A percentile compares a stretch with the other conserved stretches of the same genome.
These are phyloP conservation scores for Neosilurus hyrtlii DNA, from an alignment of 2,797 vertebrate species.

Conservation along the genomic window DNA sequence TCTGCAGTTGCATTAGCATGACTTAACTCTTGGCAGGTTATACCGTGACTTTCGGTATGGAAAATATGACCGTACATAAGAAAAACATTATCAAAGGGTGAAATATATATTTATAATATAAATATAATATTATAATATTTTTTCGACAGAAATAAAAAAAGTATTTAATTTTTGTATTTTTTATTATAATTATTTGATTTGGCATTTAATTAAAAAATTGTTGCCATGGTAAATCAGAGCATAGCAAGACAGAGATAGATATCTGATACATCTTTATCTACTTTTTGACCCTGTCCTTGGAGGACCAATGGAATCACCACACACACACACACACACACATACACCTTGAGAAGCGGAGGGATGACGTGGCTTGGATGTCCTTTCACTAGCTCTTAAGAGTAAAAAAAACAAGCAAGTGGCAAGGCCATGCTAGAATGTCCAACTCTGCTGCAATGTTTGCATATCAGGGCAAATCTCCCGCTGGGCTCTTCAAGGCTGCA, in stretches of 20 bases:
- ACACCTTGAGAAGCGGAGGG: constrained; percentile 32
- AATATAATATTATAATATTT: too few relatives aligned
- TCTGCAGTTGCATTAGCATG: background rate
- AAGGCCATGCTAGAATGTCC: constrained; percentile 31
- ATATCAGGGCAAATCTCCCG: constrained; percentile 29
- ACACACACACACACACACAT: constrained; percentile 10
- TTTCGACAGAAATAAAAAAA: too few relatives aligned
- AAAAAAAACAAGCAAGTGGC: constrained; percentile 32
- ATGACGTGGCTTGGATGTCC: constrained; percentile 41
- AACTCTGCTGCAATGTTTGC: constrained; percentile 46
- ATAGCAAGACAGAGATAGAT: background rate
- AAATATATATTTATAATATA: background rate
- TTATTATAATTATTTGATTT: too few relatives aligned
- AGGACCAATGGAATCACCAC: constrained; percentile 16
- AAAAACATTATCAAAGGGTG: background rate
- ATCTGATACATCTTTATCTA: constrained; percentile 30
- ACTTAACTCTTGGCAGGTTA: background rate
- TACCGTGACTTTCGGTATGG: background rate
- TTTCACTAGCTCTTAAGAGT: constrained; percentile 33
- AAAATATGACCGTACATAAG: background rate
- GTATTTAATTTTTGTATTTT: too few relatives aligned
- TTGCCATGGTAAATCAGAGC: background rate
- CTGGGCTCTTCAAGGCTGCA: constrained; percentile 47
- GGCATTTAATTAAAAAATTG: too few relatives aligned
- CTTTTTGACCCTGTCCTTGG: constrained; percentile 33